Base-by-base conservation (phyloP, 2,888 invertebrate genomes). In the Erebia ligea region DNA sequence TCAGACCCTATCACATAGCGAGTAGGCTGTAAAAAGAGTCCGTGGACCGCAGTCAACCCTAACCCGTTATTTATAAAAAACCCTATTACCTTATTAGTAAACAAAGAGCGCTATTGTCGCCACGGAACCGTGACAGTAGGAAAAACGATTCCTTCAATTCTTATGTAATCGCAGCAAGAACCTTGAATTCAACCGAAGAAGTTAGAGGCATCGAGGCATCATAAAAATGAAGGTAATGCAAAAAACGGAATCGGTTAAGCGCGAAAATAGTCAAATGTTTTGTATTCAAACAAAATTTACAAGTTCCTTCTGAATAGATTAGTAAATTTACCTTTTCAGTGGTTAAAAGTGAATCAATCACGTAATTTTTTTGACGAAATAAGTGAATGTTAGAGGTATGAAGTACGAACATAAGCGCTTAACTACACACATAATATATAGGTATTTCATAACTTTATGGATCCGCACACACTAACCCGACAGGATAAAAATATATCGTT, bases 121-220 rank as follows among this genome's bases (percentile, higher is more conserved):
- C 59, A 42, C 59, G 40, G 10, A 59, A 40, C 48, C 63, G 66
- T 70, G 61, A 69, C 67, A 45, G 34, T 52, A 61, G 58, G 64
- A 67, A 68, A 63, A 70, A 71, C 62, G 17, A 58, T 19, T 19
- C 57, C 19, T 40, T 61, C 54, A 25, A 25, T 57, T 57, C 56
- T 25, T 69, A 58, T 19, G 69, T 71, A 19, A 66, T 63, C 61
- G 19, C 56, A 19, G 48, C 13, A 17, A 61, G 52, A 64, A 59
- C 73, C 73, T 73, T 73, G 73, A 67, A 56, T 64, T 62, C 54
- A 42, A 56, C 56, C 13, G 56, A 45, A 45, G 45, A 56, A 56
- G 56, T 66, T 42, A n/a, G 66, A 56, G 34, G 42, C 42, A 19
- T 42, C 17, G 66, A 56, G 34, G 42, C 42, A 19, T 42, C 17